phyloP scores from a whole-genome alignment of 2,113 vertebrate species.

The Takifugu bimaculatus region DNA sequence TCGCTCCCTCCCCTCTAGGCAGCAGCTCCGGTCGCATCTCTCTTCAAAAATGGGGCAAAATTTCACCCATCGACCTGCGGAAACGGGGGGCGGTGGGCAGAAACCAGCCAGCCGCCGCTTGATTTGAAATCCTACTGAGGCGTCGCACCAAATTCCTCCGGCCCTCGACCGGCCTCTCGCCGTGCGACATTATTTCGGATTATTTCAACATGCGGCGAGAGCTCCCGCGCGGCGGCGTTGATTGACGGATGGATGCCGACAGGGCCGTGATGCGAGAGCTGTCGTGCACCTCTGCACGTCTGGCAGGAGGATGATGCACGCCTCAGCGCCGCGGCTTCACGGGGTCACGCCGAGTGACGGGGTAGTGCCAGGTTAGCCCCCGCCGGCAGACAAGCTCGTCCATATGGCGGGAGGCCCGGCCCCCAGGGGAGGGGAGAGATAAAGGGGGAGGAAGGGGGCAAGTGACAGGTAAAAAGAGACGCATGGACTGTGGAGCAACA shows the following conservation, averaged over 20 bases:
- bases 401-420: conserved; percentile 16
- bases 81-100: not conserved
- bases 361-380: conserved; percentile 22
- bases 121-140: not conserved
- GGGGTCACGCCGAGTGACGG: conserved; percentile 20
- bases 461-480: conserved; percentile 5
- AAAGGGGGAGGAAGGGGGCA: conserved; percentile 2
- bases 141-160: conserved; percentile 36
- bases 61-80: conserved; percentile 30
- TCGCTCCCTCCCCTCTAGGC: not conserved
- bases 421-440: conserved; percentile 11
- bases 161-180: not conserved
- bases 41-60: conserved; percentile 18
- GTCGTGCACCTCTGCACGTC: conserved; percentile 49
- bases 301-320: conserved; percentile 30
- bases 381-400: conserved; percentile 27
- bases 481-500: not conserved
- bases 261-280: conserved; percentile 41
- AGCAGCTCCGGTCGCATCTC: conserved; percentile 16
- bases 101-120: not conserved
- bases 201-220: conserved; percentile 15
- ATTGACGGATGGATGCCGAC: conserved; percentile 56
- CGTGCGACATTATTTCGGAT: conserved; percentile 34
- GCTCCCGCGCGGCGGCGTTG: conserved; percentile 26
- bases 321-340: conserved; percentile 11